Base-by-base conservation (phyloP, 2,888 invertebrate species). In the Meganola albula region DNA sequence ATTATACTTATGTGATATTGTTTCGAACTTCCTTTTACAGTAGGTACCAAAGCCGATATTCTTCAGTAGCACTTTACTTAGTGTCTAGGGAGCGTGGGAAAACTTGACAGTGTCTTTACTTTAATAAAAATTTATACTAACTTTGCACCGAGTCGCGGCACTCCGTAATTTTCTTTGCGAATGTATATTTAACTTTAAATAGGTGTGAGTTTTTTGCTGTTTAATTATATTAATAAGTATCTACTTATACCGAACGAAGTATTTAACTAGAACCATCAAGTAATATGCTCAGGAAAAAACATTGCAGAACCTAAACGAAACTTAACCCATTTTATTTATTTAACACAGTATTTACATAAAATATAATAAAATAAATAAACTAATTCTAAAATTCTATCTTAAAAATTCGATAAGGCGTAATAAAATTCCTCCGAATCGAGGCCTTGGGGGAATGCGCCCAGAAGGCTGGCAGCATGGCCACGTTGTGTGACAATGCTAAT, bases 21-120 rank as follows among this genome's bases (percentile, higher is more conserved):
- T 34, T 34, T 38, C 11, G 23, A 31, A 35, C 31, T 38, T 38
- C 27, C 31, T 34, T 40, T 40, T 29, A 13, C 9, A 11, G 26
- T 22, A 31, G 31, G 31, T 27, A 11, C 20, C 20, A 42, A 44
- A 36, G 25, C 37, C 37, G 40, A 44, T 40, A 33, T 39, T 37
- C 38, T 42, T 25, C 24, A 14, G 30, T 36, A 32, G 27, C 36
- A 44, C 29, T 41, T 36, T 44, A 34, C 27, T 34, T 37, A 40
- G 37, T 33, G 23, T 28, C 27, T 27, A 30, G 30, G 27, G 29
- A 30, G 25, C 31, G 33, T 33, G 31, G 40, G 40, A 21, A 33
- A 40, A 40, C 37, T 37, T 37, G 12, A 33, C 34, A 24, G 30
- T 30, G 32, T 31, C 30, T 34, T 32, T 27, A 28, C 27, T 32